These are phyloP conservation scores for Dryobates pubescens DNA, from an alignment of 2,797 vertebrate species.

Conservation along the genomic window DNA sequence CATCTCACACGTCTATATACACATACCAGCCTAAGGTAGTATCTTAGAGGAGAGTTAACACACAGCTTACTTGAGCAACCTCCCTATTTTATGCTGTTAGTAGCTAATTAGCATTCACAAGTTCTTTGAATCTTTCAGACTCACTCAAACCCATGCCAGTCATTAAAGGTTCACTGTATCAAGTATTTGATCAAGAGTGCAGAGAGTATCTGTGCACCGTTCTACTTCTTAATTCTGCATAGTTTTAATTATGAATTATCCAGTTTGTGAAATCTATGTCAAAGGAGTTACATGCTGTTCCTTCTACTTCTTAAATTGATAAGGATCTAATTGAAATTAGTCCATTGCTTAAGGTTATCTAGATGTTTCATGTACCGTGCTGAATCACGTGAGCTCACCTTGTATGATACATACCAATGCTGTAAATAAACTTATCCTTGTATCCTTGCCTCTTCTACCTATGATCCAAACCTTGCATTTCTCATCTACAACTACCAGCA, in stretches of 20 bases:
- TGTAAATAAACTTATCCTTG: neutral
- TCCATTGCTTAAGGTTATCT: slow-evolving; percentile 12
- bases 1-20: neutral
- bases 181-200: neutral
- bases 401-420: neutral
- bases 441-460: neutral
- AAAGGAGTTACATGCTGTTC: neutral
- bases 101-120: neutral
- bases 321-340: slow-evolving; percentile 1
- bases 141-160: neutral
- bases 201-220: neutral
- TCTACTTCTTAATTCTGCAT: neutral
- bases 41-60: neutral
- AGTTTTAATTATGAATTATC: neutral
- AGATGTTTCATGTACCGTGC: neutral
- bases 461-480: neutral
- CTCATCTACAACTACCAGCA: neutral
- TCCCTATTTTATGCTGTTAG: neutral
- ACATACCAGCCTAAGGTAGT: neutral
- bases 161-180: neutral
- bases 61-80: neutral
- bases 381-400: neutral
- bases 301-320: neutral
- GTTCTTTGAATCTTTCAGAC: neutral
- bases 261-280: neutral